Evolutionary conservation across 2,888 invertebrate genomes (phyloP), one percentile per base, ranked within the genome.

Genomic region (Cloeon dipterum): DNA sequence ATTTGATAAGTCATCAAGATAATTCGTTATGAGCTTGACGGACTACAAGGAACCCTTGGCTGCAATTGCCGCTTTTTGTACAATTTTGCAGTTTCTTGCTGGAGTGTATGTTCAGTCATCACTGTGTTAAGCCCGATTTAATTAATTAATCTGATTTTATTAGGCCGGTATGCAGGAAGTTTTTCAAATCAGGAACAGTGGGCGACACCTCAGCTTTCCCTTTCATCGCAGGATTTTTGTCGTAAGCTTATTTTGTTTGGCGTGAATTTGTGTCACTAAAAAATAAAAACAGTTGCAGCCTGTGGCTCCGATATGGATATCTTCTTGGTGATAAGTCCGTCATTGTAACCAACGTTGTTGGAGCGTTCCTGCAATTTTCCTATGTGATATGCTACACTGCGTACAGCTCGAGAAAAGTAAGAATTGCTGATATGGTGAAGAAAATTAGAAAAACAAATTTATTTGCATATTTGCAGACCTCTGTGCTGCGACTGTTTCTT

Each of bases 231-330:
- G 81, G 81, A 38, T 67, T 73, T 49, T 52, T 79, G 48, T 76
- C 79, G 70, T 77, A 61, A 66, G 70, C 66, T 43, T 37, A 29
- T 16, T 4, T 4, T 13, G n/a, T 19, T n/a, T n/a, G n/a, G n/a
- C n/a, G n/a, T n/a, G n/a, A n/a, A n/a, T n/a, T n/a, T n/a, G n/a
- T n/a, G n/a, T n/a, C n/a, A n/a, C n/a, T n/a, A n/a, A n/a, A n/a
- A n/a, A n/a, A 2, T 32, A 17, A 20, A 4, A 11, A 11, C 20
- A 79, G 79, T 43, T 71, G 74, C 48, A 68, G 68, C 45, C 58
- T 83, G 39, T 86, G 86, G 86, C 55, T 83, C 21, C 61, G 74
- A 35, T 88, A 88, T 58, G 85, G 83, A 21, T 58, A 74, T 42
- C 55, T 75, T 38, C 77, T 77, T 47, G 56, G 63, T 43, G 83